A percentile compares a stretch with the other conserved stretches of the same genome.
phyloP scores from a whole-genome alignment of 2,113 vertebrate species.

The Zosterops borbonicus region DNA sequence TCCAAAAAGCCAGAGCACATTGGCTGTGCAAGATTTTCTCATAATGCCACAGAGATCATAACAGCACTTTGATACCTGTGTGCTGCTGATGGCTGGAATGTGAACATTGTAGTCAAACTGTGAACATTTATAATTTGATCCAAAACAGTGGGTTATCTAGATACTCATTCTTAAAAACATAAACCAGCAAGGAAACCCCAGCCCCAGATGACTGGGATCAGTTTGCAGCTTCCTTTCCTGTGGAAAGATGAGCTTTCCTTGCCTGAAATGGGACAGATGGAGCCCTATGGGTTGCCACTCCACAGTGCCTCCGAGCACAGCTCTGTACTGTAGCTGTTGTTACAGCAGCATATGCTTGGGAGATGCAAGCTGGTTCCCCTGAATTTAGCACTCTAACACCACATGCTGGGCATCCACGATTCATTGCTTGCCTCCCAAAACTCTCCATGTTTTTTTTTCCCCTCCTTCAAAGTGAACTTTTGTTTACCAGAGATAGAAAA shows the following conservation, averaged over 20 bases:
- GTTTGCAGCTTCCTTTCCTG: slow-evolving; percentile 6
- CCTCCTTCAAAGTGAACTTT: not conserved
- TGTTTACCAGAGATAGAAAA: not conserved
- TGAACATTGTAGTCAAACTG: slow-evolving; percentile 12
- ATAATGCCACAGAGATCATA: not conserved
- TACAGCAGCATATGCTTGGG: slow-evolving; percentile 55
- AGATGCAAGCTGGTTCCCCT: slow-evolving; percentile 28
- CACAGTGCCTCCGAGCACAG: slow-evolving; percentile 19
- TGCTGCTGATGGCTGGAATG: not conserved
- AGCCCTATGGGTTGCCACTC: slow-evolving; percentile 51
- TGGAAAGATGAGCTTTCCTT: slow-evolving; percentile 11
- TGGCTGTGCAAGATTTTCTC: not conserved
- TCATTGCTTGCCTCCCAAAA: slow-evolving; percentile 13
- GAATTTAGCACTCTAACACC: not conserved
- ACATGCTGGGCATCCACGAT: slow-evolving; percentile 10
- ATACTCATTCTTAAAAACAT: slow-evolving; percentile 12
- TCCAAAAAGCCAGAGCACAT: not conserved
- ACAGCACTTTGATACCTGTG: not conserved
- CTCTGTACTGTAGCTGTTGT: not conserved
- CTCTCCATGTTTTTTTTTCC: not conserved
- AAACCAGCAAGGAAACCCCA: slow-evolving; percentile 41
- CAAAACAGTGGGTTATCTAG: slow-evolving; percentile 2
- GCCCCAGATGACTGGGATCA: not conserved
- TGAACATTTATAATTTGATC: not conserved
- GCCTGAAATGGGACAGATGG: slow-evolving; percentile 53